Evolutionary conservation across 2,888 invertebrate species (phyloP).

Genomic region (Steromphala cineraria): DNA sequence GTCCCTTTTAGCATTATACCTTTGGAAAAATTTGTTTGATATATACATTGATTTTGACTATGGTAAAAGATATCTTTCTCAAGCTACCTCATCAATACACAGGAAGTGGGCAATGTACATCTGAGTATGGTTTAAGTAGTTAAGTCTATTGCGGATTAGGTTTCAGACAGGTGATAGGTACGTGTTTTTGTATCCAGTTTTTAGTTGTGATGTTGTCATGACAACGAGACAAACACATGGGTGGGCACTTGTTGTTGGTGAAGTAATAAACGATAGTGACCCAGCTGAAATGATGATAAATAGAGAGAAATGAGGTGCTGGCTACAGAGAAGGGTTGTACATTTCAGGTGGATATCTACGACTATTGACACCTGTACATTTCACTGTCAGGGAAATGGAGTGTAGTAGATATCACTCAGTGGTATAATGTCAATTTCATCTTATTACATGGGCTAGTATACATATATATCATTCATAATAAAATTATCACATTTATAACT

Average conservation of each 20-base stretch:
- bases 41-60: neutral
- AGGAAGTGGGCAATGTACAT: neutral
- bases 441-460: too few relatives aligned
- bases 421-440: too few relatives aligned
- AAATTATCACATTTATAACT: too few relatives aligned
- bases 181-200: conserved; percentile 3
- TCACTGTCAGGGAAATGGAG: neutral
- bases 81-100: neutral
- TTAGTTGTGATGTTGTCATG: neutral
- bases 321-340: too few relatives aligned
- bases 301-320: neutral
- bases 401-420: too few relatives aligned
- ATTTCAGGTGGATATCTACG: neutral
- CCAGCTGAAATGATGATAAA: neutral
- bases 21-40: neutral
- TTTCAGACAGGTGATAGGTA: neutral
- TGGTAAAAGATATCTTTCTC: neutral
- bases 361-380: neutral
- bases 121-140: neutral
- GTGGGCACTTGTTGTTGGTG: neutral
- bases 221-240: conserved; percentile 5
- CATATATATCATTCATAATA: too few relatives aligned
- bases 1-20: neutral
- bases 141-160: neutral
- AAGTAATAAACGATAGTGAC: neutral